phyloP scores from a whole-genome alignment of 2,797 vertebrate genomes.

The Malacoraja senta region DNA sequence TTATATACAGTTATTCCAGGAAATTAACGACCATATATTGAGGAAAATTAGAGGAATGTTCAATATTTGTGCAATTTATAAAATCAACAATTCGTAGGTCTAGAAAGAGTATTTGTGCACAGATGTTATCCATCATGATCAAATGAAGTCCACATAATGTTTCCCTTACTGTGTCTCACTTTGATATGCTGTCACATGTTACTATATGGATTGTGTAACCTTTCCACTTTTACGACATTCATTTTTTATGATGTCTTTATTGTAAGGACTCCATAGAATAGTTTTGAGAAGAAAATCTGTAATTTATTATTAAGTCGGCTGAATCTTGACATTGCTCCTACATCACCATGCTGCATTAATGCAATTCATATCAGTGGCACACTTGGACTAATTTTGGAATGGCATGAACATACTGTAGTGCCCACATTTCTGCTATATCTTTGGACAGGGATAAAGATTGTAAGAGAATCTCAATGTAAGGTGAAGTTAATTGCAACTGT shows the following conservation, averaged over 20 bases:
- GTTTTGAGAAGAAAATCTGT: background rate
- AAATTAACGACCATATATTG: background rate
- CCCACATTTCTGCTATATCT: background rate
- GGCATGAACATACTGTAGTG: background rate
- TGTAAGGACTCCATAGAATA: background rate
- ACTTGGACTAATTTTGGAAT: conserved; percentile 1
- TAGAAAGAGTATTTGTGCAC: background rate
- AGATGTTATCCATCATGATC: conserved; percentile 14
- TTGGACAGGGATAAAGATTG: background rate
- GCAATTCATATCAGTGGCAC: background rate
- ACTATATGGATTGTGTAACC: background rate
- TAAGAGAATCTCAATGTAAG: background rate
- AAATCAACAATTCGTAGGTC: background rate
- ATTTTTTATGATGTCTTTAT: background rate
- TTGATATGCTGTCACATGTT: background rate
- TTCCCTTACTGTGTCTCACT: background rate
- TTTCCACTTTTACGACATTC: background rate
- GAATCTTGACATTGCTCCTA: background rate
- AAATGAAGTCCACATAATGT: background rate
- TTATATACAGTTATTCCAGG: background rate
- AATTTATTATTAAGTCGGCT: background rate
- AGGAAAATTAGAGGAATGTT: background rate
- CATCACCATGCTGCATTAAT: background rate
- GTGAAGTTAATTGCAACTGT: no score
- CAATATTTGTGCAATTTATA: background rate